Evolutionary conservation across 2,888 invertebrate species (phyloP), one percentile per base, ranked within the genome.

Genomic region (Trimorus sp.): DNA sequence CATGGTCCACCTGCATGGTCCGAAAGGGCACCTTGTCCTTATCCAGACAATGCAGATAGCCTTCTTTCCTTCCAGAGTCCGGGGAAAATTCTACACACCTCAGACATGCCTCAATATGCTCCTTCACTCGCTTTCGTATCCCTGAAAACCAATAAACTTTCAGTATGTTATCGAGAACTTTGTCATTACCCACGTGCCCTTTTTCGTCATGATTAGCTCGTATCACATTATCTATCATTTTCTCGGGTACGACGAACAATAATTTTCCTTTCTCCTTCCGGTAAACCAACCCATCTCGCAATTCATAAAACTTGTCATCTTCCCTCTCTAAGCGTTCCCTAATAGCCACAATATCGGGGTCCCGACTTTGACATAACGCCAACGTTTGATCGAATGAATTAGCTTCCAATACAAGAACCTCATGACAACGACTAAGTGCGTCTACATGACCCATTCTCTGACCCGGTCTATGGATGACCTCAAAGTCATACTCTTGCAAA

Each of bases 271-370:
- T 65, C 9, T 69, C 26, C 62, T 85, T 86, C 16, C 77, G 68
- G 48, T 85, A 86, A 12, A 84, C 84, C 6, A 84, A 48, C 3
- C 86, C 80, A 16, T 87, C 69, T 7, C 85, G 54, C 14, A 85
- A 51, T 60, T 86, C 85, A 69, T 65, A 83, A 45, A 37, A 53
- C 62, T 80, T 80, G 16, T 77, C 68, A 58, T 85, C 85, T 0
- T 56, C 38, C 40, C 37, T 69, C 26, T 84, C 77, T n/a, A 85
- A 54, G 26, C 48, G 49, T 12, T 76, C 49, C 2, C 82, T 71
- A 36, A 86, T 80, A 40, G 78, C 68, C 0, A 9, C 5, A 26
- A 85, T 85, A 9, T 68, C 60, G 1, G 48, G 49, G 16, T 85
- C 82, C 3, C 79, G 68, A 36, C 63, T 59, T n/a, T 86, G 84